Evolutionary conservation across 2,113 vertebrate species (phyloP), one percentile per base, ranked within the genome.

Genomic region (Todiramphus chloris): DNA sequence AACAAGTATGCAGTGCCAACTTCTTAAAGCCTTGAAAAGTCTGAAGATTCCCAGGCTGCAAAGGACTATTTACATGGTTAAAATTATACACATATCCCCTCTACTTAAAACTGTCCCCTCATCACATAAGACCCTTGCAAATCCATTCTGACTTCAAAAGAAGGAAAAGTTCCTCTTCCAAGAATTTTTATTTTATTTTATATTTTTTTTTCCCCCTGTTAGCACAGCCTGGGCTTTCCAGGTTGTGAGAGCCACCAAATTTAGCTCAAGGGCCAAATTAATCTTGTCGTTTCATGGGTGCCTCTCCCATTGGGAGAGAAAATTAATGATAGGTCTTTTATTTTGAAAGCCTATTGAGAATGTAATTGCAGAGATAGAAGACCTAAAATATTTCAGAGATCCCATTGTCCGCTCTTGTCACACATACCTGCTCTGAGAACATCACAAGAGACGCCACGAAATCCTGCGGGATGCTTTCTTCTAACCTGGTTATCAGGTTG

Each of bases 121-220:
- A 67, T 92, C 93, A 59, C 89, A 83, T 93, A 96, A 96, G 95
- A 96, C 89, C 96, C 95, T 94, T 94, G 94, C 91, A 95, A 96
- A 97, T 95, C 92, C 94, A 85, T 94, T 97, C 93, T 91, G 95
- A 95, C 89, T 97, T 96, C 95, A 95, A 95, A 97, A 95, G 96
- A 43, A 94, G 95, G 77, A 76, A 69, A 96, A 94, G 84, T 96
- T 96, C 66, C n/a, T 90, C 78, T 95, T 92, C 96, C 77, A 89
- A 80, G 83, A 76, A 1, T 5, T 31, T 43, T 83, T 50, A 25
- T 50, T 50, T 51, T 51, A 20, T 80, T 87, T 76, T 84, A 21
- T 48, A 17, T 24, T 50, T 12, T 50, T 51, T 51, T 67, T 5
- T 11, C 13, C 30, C 55, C 53, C 80, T 82, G 58, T 74, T 91